Evolutionary conservation across 1,140 invertebrate genomes (phyloP), one percentile per base, ranked within the genome.

Genomic region (Drosophila prosaltans): DNA sequence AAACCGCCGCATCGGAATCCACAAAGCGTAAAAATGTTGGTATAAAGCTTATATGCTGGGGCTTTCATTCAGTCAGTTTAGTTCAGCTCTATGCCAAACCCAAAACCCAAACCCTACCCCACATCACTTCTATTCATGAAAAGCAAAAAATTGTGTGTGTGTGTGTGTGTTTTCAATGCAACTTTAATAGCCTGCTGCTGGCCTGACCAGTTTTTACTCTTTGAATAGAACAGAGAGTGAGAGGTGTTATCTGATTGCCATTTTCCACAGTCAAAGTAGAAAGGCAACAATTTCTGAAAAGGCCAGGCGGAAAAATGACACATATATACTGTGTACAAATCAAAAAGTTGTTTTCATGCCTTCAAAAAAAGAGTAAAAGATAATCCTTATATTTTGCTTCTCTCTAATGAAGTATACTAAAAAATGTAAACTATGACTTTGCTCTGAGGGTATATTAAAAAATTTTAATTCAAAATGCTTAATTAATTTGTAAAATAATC

Each of bases 171-270:
- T 84, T 79, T 85, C 69, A 86, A 79, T 86, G 69, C 65, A 65
- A 59, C 71, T 55, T 59, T 48, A 41, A 71, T 28, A 9, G 45
- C 54, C 28, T 59, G 51, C 28, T 59, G 51, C 30, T 48, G 58
- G 55, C 45, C 24, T 26, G 45, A 51, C 45, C 21, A 51, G 45
- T 26, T 36, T 36, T 4, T 51, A 24, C 45, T 51, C 58, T 86
- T 65, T 88, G 54, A 83, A 88, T 69, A 51, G 76, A 30, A 68
- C 32, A 55, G 68, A 78, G 65, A 69, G 62, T 16, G 16, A 32
- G 54, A 89, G 84, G 84, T 89, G 84, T 89, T 89, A 89, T 89
- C 84, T 89, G 84, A 89, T 89, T 89, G 84, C 84, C 76, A 89
- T 89, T 89, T 89, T 89, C 81, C 80, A 89, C 77, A 89, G 68